These are phyloP conservation scores for Chrysopa pallens DNA, from an alignment of 1,140 invertebrate genomes.

Conservation along the genomic window DNA sequence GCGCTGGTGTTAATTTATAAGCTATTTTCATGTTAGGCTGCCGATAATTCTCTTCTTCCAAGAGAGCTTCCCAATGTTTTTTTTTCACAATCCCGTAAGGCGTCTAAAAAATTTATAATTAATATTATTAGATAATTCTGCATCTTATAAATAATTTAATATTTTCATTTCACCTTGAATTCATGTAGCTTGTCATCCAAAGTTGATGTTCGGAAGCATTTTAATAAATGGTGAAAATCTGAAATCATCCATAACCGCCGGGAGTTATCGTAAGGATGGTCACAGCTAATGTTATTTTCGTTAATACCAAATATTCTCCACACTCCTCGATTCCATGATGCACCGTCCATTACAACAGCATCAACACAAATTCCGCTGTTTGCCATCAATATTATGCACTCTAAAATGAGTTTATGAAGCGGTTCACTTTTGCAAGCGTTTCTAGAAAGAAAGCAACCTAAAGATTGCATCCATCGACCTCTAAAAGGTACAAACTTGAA, in stretches of 20 bases:
- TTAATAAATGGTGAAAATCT: neutral
- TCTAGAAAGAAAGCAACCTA: slow-evolving; percentile 5
- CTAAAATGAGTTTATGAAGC: slow-evolving; percentile 5
- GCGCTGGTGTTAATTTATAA: no score
- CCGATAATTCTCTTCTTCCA: no score
- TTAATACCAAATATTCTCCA: neutral
- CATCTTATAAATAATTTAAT: slow-evolving; percentile 14
- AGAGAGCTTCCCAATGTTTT: no score
- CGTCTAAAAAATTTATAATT: no score
- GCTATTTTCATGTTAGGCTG: no score
- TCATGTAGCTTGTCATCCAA: neutral
- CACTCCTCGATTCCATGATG: slow-evolving; percentile 4
- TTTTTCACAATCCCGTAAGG: no score
- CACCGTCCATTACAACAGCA: slow-evolving; percentile 3
- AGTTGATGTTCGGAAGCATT: neutral
- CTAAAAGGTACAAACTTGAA: no score
- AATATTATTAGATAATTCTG: slow-evolving; percentile 7
- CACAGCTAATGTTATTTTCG: neutral
- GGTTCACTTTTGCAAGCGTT: slow-evolving; percentile 1
- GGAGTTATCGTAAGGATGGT: neutral
- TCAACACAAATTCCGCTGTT: slow-evolving; percentile 6
- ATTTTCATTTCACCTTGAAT: slow-evolving; percentile 5
- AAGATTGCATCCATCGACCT: neutral
- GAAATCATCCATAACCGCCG: neutral
- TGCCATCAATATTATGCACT: neutral